A percentile compares a stretch with the other conserved stretches of the same genome.
Conservation (phyloP, 2,888 invertebrate genomes). For the Trachelus iudaicus region DNA sequence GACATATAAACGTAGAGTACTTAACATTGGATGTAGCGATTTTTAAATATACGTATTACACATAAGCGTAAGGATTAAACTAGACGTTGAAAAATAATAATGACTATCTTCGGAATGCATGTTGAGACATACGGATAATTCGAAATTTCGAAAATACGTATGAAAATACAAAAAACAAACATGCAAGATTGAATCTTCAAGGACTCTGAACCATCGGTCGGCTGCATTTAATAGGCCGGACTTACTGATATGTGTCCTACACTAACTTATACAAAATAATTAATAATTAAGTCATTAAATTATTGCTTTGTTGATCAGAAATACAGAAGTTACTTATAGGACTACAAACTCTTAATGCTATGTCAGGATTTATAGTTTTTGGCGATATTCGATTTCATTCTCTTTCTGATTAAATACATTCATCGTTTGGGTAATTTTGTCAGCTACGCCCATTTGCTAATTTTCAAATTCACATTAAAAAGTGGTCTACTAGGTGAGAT, state of each 20-base stretch:
- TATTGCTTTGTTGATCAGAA: background rate
- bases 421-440: background rate
- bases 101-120: constrained; percentile 30
- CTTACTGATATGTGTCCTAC: constrained; percentile 59
- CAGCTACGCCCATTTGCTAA: background rate
- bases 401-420: too few relatives aligned
- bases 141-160: constrained; percentile 28
- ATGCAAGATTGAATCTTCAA: constrained; percentile 51
- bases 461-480: background rate
- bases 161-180: constrained; percentile 33
- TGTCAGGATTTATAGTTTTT: background rate
- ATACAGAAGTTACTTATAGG: background rate
- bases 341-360: background rate
- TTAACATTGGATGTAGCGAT: background rate
- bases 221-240: constrained; percentile 43
- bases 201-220: constrained; percentile 60
- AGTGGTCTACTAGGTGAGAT: background rate
- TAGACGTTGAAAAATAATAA: background rate
- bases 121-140: constrained; percentile 41
- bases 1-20: background rate
- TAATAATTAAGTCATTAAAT: background rate
- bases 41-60: background rate
- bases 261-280: constrained; percentile 16
- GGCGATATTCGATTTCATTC: background rate
- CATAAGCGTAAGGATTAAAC: background rate